Conservation (phyloP, 2,797 vertebrate genomes). For the Sorex maritimensis region DNA sequence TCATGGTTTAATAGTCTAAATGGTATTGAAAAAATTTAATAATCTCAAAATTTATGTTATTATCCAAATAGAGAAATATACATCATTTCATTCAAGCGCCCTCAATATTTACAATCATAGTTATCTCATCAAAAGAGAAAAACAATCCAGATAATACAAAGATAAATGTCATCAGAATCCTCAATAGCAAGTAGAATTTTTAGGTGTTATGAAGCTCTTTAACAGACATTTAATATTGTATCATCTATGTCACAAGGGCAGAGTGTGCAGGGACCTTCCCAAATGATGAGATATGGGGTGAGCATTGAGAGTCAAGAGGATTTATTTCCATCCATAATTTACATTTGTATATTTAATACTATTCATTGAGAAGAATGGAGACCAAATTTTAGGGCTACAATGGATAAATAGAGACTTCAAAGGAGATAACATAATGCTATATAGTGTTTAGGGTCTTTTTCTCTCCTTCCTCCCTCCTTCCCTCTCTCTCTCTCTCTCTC, state of each 20-base stretch:
- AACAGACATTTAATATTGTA: neutral
- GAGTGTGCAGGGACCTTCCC: no score
- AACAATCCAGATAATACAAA: neutral
- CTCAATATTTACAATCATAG: conserved; percentile 22
- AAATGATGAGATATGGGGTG: neutral
- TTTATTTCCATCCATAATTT: neutral
- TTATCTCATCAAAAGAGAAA: conserved; percentile 11
- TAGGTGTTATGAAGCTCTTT: neutral
- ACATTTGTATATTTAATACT: neutral
- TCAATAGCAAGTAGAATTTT: neutral
- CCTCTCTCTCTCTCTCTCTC: no score
- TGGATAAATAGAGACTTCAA: no score
- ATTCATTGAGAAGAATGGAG: neutral
- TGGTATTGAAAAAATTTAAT: neutral
- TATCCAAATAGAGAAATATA: neutral
- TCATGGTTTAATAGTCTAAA: neutral
- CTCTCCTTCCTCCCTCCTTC: no score
- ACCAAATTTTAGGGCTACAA: neutral
- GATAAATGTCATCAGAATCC: neutral
- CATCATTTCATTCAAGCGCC: neutral
- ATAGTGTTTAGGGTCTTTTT: no score
- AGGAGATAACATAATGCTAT: no score
- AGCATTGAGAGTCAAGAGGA: neutral
- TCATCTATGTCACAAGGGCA: neutral
- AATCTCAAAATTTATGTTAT: conserved; percentile 37